These are phyloP conservation scores for Procambarus clarkii DNA, from an alignment of 1,140 invertebrate genomes.

Conservation along the genomic window DNA sequence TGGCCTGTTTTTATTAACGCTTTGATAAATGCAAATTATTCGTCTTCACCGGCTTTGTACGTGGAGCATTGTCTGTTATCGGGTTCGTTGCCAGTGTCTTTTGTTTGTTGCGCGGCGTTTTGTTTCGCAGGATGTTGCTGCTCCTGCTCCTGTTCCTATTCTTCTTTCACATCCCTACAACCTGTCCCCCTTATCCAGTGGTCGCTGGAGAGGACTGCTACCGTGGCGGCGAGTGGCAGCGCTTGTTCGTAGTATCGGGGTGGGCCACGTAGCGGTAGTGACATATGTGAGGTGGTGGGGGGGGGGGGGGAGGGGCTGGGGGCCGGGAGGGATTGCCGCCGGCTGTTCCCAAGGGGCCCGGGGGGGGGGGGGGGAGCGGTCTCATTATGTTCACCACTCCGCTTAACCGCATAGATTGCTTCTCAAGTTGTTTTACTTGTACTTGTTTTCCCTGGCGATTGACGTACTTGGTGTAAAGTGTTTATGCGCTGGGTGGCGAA, in stretches of 20 bases:
- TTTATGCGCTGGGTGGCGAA: background rate
- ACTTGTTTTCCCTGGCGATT: background rate
- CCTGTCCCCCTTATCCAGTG: background rate
- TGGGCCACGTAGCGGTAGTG: conserved; percentile 44
- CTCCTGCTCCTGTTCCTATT: background rate
- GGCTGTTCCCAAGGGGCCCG: conserved; percentile 29
- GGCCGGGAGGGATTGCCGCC: conserved; percentile 24
- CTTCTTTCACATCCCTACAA: background rate
- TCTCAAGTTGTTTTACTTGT: conserved; percentile 9
- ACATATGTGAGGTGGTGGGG: conserved; percentile 47
- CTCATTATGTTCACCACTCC: conserved; percentile 31
- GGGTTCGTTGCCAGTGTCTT: conserved; percentile 16
- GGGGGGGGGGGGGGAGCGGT: conserved; percentile 1
- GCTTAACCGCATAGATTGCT: conserved; percentile 43
- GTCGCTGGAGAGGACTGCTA: background rate
- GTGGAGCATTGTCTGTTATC: conserved; percentile 28
- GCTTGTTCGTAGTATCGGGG: conserved; percentile 16
- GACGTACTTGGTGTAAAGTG: background rate
- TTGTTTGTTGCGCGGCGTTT: conserved; percentile 29
- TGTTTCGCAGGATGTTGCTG: background rate
- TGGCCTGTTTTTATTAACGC: background rate
- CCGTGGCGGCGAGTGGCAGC: background rate
- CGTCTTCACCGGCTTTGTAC: conserved; percentile 12
- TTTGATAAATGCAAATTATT: background rate
- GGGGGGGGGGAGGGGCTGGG: background rate